phyloP scores from a whole-genome alignment of 2,888 invertebrate genomes.

The Tanytarsus gracilentus region DNA sequence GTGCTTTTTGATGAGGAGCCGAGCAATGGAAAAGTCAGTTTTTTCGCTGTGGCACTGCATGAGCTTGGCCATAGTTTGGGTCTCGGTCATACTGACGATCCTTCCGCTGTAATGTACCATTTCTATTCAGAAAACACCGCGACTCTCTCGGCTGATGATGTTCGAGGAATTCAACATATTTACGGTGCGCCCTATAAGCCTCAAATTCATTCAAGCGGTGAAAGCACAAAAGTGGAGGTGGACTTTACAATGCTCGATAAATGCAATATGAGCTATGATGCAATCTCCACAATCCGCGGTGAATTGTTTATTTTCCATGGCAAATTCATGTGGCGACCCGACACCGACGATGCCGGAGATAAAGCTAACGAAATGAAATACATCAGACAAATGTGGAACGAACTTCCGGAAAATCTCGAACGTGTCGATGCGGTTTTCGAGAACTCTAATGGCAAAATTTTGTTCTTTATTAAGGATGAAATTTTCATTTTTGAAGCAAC shows the following conservation, averaged over 20 bases:
- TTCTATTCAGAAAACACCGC: not conserved
- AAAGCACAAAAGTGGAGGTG: not conserved
- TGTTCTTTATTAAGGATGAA: conserved; percentile 68
- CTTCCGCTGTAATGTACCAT: not conserved
- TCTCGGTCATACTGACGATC: not conserved
- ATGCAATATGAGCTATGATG: conserved; percentile 76
- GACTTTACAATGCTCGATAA: not conserved
- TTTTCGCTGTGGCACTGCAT: conserved; percentile 11
- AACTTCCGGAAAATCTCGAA: conserved; percentile 66
- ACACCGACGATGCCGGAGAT: conserved; percentile 57
- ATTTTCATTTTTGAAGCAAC: not conserved
- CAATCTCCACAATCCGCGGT: conserved; percentile 69
- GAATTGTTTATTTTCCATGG: conserved; percentile 79
- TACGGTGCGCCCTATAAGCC: conserved; percentile 6
- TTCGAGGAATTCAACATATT: conserved; percentile 11
- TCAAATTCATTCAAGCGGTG: not conserved
- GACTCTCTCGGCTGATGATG: not conserved
- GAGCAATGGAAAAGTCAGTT: not conserved
- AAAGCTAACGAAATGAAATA: conserved; percentile 61
- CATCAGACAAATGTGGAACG: conserved; percentile 75
- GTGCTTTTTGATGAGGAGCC: not conserved
- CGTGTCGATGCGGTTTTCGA: conserved; percentile 93
- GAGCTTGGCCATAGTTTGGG: conserved; percentile 17
- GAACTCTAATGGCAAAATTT: conserved; percentile 72
- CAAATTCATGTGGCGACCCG: conserved; percentile 79